phyloP scores from a whole-genome alignment of 2,888 invertebrate species.

The Clivina fossor region DNA sequence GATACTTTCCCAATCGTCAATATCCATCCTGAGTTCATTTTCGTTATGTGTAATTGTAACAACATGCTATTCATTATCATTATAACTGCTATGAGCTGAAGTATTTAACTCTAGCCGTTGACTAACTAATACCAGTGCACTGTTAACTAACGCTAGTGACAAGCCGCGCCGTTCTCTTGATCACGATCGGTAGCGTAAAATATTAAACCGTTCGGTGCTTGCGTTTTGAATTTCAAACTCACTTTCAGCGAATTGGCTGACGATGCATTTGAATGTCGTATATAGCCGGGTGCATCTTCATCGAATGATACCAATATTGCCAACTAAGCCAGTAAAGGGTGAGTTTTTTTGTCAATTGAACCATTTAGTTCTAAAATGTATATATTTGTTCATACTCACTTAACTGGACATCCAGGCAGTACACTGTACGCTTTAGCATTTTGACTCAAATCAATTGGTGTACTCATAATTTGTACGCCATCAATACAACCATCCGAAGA shows the following conservation, averaged over 20 bases:
- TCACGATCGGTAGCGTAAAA: slow-evolving; percentile 76
- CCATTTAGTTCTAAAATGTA: not conserved
- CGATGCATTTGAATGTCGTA: slow-evolving; percentile 61
- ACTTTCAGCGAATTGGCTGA: slow-evolving; percentile 68
- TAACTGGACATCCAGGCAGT: slow-evolving; percentile 83
- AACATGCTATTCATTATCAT: slow-evolving; percentile 94
- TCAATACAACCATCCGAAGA: slow-evolving; percentile 95
- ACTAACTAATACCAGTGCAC: slow-evolving; percentile 66
- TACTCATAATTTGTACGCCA: slow-evolving; percentile 74
- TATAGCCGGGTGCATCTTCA: slow-evolving; percentile 65
- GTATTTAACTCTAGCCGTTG: slow-evolving; percentile 65
- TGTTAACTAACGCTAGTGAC: slow-evolving; percentile 63
- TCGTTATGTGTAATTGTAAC: slow-evolving; percentile 80
- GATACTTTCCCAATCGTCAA: slow-evolving; percentile 79
- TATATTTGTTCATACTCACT: slow-evolving; percentile 57
- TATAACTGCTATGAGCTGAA: slow-evolving; percentile 65
- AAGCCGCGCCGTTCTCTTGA: slow-evolving; percentile 68
- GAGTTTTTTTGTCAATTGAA: no score
- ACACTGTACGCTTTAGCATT: slow-evolving; percentile 81
- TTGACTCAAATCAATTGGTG: slow-evolving; percentile 75
- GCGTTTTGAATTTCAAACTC: slow-evolving; percentile 86
- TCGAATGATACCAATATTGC: slow-evolving; percentile 74
- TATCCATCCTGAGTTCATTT: slow-evolving; percentile 69
- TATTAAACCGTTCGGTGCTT: slow-evolving; percentile 74
- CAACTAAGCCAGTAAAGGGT: no score